Evolutionary conservation across 1,140 invertebrate genomes (phyloP).

Genomic region (Pogonus chalceus): DNA sequence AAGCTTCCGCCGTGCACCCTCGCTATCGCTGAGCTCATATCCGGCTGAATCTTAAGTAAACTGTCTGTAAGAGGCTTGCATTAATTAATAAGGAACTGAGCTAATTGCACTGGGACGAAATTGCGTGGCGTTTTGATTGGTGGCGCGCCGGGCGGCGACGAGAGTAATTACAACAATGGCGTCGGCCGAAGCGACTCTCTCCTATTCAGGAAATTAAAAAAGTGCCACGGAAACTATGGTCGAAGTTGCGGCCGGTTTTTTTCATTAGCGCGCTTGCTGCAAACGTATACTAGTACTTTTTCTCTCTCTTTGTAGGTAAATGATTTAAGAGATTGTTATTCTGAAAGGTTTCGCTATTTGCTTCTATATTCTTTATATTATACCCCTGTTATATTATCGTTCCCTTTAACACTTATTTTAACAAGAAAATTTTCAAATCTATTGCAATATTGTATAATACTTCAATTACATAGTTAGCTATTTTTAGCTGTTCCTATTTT

Average conservation of each 20-base stretch:
- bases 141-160: slow-evolving; percentile 8
- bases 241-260: background rate
- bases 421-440: too few species aligned
- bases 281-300: too few species aligned
- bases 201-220: slow-evolving; percentile 6
- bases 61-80: slow-evolving; percentile 33
- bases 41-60: slow-evolving; percentile 32
- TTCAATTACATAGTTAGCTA: too few species aligned
- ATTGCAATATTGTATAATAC: too few species aligned
- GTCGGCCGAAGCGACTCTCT: background rate
- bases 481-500: too few species aligned
- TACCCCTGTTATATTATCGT: too few species aligned
- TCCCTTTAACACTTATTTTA: too few species aligned
- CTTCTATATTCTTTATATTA: too few species aligned
- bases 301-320: too few species aligned
- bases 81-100: slow-evolving; percentile 34
- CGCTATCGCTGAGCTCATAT: slow-evolving; percentile 23
- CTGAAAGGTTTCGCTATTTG: too few species aligned
- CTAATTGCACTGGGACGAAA: slow-evolving; percentile 34
- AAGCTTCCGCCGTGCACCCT: background rate
- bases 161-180: slow-evolving; percentile 6
- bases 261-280: slow-evolving; percentile 5
- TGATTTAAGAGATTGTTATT: too few species aligned
- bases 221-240: slow-evolving; percentile 6
- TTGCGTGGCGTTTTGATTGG: slow-evolving; percentile 24